Percentiles rank a stretch among this genome's conserved stretches.
Conservation (phyloP, 1,140 invertebrate genomes). For the Adelges cooleyi region DNA sequence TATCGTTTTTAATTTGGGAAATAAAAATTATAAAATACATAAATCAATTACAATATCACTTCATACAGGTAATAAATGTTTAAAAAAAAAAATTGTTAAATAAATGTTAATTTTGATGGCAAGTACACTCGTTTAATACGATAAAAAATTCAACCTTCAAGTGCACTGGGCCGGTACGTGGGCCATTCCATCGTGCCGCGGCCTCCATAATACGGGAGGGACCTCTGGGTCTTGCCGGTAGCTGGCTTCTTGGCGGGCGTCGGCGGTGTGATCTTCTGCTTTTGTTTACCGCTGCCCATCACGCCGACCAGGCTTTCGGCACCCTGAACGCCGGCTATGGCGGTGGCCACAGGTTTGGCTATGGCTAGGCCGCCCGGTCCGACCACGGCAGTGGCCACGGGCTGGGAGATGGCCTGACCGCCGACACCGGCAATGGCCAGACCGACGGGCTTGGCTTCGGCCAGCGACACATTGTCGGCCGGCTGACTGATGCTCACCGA, state of each 20-base stretch:
- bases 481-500: conserved; percentile 41
- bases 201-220: background rate
- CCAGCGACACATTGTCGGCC: conserved; percentile 47
- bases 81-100: too few species aligned
- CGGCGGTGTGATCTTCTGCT: background rate
- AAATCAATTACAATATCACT: too few species aligned
- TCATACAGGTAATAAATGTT: too few species aligned
- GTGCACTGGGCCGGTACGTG: background rate
- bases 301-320: conserved; percentile 32
- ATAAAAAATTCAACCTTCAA: too few species aligned
- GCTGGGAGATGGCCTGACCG: conserved; percentile 55
- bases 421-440: conserved; percentile 44
- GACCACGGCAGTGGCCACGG: conserved; percentile 53
- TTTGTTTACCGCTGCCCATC: conserved; percentile 21
- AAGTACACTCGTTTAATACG: too few species aligned
- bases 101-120: too few species aligned
- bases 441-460: conserved; percentile 59
- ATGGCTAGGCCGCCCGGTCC: conserved; percentile 52
- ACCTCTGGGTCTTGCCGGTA: background rate
- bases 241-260: background rate
- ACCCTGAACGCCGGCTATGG: conserved; percentile 49
- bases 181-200: background rate
- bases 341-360: conserved; percentile 52
- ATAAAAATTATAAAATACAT: too few species aligned
- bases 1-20: too few species aligned